phyloP scores from a whole-genome alignment of 1,140 invertebrate genomes.

The Euura saliciscinereae region DNA sequence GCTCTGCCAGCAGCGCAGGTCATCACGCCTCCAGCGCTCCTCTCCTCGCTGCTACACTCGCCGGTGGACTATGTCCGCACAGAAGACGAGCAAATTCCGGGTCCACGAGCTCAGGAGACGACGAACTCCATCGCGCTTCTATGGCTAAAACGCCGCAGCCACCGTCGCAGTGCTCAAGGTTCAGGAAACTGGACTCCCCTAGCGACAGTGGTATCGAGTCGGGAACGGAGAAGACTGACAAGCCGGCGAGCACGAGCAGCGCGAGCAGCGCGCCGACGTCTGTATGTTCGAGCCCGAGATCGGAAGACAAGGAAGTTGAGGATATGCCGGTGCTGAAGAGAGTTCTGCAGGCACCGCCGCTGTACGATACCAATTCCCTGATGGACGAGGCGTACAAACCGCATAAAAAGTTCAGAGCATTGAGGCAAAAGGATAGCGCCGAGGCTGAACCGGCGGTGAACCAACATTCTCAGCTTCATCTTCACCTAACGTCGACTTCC shows the following conservation, averaged over 20 bases:
- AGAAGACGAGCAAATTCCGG: slow-evolving; percentile 79
- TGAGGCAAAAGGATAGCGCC: slow-evolving; percentile 78
- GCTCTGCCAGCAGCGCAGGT: slow-evolving; percentile 41
- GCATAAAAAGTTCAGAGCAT: slow-evolving; percentile 91
- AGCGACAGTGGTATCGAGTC: slow-evolving; percentile 92
- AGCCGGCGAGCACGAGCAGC: slow-evolving; percentile 65
- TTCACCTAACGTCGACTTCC: slow-evolving; percentile 57
- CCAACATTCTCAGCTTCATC: slow-evolving; percentile 53
- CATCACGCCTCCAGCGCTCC: slow-evolving; percentile 69
- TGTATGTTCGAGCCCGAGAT: slow-evolving; percentile 83
- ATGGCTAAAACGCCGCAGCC: slow-evolving; percentile 63
- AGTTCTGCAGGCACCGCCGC: slow-evolving; percentile 87
- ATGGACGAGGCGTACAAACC: slow-evolving; percentile 95
- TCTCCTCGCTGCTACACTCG: slow-evolving; percentile 77
- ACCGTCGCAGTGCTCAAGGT: slow-evolving; percentile 61
- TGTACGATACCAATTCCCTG: slow-evolving; percentile 85
- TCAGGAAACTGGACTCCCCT: slow-evolving; percentile 85
- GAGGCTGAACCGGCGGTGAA: slow-evolving; percentile 70
- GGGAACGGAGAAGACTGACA: slow-evolving; percentile 84
- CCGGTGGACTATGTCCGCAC: slow-evolving; percentile 70
- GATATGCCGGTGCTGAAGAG: slow-evolving; percentile 94
- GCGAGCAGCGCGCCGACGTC: slow-evolving; percentile 76
- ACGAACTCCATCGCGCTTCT: slow-evolving; percentile 71
- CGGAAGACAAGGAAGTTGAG: slow-evolving; percentile 85
- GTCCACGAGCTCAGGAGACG: slow-evolving; percentile 76